Percentiles rank a stretch among this genome's conserved stretches.
Conservation (phyloP, 1,140 invertebrate species). For the Drosophila lini region DNA sequence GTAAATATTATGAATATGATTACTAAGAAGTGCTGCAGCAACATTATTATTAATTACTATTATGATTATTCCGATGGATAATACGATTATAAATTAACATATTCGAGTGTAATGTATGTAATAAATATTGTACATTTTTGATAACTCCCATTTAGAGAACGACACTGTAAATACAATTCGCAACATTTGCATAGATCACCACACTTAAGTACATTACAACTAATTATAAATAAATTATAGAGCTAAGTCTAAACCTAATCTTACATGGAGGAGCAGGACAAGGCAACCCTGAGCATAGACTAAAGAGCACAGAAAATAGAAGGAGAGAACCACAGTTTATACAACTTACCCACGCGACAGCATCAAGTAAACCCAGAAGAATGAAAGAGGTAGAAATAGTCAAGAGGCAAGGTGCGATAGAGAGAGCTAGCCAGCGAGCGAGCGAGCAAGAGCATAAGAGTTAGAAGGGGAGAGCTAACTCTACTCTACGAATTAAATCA, state of each 20-base stretch:
- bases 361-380: constrained; percentile 47
- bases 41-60: constrained; percentile 64
- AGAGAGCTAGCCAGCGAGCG: constrained; percentile 34
- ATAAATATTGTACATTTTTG: constrained; percentile 79
- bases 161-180: constrained; percentile 63
- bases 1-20: constrained; percentile 81
- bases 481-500: constrained; percentile 44
- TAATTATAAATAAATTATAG: constrained; percentile 25
- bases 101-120: constrained; percentile 63
- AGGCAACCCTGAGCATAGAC: constrained; percentile 79
- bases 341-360: constrained; percentile 76
- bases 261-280: constrained; percentile 40
- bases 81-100: constrained; percentile 48
- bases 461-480: constrained; percentile 53
- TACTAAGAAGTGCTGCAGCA: constrained; percentile 68
- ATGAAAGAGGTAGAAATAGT: constrained; percentile 31
- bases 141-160: constrained; percentile 69
- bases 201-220: constrained; percentile 36
- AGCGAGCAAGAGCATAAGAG: constrained; percentile 31
- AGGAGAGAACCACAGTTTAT: constrained; percentile 50
- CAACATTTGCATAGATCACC: constrained; percentile 59
- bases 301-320: constrained; percentile 61
- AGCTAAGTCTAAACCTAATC: constrained; percentile 55
- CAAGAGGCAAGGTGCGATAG: constrained; percentile 2
- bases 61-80: constrained; percentile 64